These are phyloP conservation scores for Enteromius argenteus DNA, from an alignment of 2,797 vertebrate genomes.

Conservation along the genomic window DNA sequence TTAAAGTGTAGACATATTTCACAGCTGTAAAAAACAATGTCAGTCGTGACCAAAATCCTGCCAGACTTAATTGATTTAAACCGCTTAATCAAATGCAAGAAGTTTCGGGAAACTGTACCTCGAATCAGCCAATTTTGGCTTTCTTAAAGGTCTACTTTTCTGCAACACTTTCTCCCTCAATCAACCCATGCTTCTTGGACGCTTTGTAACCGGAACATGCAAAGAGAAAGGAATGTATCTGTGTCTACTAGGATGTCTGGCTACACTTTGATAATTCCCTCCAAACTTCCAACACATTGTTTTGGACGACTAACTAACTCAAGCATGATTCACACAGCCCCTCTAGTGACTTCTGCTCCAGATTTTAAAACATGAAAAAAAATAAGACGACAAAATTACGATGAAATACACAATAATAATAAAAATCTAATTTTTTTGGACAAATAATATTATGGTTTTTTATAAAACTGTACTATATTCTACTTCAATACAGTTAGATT, in stretches of 20 bases:
- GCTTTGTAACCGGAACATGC: not conserved
- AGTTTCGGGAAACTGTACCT: not conserved
- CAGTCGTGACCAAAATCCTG: not conserved
- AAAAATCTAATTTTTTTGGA: not conserved
- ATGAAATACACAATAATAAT: not conserved
- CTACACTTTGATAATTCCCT: conserved; percentile 17
- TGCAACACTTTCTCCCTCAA: not conserved
- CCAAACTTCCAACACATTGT: conserved; percentile 36
- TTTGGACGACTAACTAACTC: conserved; percentile 9
- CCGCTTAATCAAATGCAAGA: not conserved
- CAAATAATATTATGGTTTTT: not conserved
- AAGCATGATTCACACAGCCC: conserved; percentile 12
- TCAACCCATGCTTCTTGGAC: not conserved
- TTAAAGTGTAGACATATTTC: not conserved
- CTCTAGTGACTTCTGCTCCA: not conserved
- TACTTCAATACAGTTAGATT: not conserved
- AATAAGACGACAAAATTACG: not conserved
- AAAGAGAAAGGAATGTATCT: conserved; percentile 29
- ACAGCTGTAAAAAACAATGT: not conserved
- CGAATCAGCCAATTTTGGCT: not conserved
- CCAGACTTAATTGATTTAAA: not conserved
- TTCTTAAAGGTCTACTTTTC: not conserved
- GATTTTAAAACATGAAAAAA: not conserved
- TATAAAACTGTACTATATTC: not conserved
- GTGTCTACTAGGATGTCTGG: conserved; percentile 47